Evolutionary conservation across 2,797 vertebrate genomes (phyloP).

Genomic region (Cossypha caffra): DNA sequence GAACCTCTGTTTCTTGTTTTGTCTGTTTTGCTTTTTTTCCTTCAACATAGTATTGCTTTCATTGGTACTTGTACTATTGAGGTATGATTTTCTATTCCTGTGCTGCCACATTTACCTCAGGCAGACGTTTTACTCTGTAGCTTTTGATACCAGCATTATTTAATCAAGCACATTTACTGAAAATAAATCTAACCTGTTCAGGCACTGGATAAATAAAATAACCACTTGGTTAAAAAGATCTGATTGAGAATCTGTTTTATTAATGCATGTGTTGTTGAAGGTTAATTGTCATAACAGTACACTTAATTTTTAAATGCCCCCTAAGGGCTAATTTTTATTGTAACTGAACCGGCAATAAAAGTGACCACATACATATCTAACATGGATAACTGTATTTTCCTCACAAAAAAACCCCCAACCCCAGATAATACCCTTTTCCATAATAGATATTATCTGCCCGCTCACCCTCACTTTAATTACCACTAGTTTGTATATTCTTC

Average conservation of each 20-base stretch:
- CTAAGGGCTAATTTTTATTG: not conserved
- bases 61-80: not conserved
- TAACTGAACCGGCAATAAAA: not conserved
- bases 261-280: not conserved
- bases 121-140: not conserved
- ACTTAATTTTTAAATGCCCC: not conserved
- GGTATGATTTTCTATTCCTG: not conserved
- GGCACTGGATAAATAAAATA: not conserved
- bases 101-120: not conserved
- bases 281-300: not conserved
- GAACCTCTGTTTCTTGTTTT: not conserved
- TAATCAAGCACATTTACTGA: not conserved
- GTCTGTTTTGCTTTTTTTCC: not conserved
- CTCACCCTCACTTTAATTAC: not conserved
- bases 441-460: not conserved
- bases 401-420: accelerated
- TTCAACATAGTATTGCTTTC: not conserved
- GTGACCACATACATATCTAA: not conserved
- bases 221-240: not conserved
- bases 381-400: not conserved
- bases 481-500: not conserved
- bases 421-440: not conserved
- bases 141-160: not conserved
- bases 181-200: not conserved
- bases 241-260: not conserved